A percentile compares a stretch with the other conserved stretches of the same genome.
Evolutionary conservation across 2,888 invertebrate genomes (phyloP).

Genomic region (Parasteatoda lunata): DNA sequence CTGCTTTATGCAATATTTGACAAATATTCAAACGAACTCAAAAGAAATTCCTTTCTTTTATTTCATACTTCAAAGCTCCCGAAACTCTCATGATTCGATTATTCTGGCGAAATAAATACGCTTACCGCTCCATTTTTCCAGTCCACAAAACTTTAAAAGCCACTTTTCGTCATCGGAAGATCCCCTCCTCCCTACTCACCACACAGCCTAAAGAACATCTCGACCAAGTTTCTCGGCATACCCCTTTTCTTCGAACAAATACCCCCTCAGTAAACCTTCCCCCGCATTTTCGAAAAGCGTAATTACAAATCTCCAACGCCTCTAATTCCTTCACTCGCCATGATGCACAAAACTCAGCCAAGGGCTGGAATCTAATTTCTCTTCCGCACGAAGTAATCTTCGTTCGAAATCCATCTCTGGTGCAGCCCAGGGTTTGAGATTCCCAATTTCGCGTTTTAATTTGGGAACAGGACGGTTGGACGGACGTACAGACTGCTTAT

Average conservation of each 20-base stretch:
- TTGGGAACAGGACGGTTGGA: conserved; percentile 50
- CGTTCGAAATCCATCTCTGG: conserved; percentile 41
- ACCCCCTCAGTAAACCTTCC: neutral
- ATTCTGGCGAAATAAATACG: conserved; percentile 2
- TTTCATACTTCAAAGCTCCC: too few relatives aligned
- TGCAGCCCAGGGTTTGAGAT: conserved; percentile 10
- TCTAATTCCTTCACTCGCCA: conserved; percentile 57
- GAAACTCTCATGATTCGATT: conserved; percentile 3
- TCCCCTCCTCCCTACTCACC: neutral
- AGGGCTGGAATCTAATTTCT: conserved; percentile 64
- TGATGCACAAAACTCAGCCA: conserved; percentile 40
- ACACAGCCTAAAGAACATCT: too few relatives aligned
- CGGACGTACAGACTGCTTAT: conserved; percentile 26
- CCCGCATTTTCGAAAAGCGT: conserved; percentile 32
- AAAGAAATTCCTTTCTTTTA: too few relatives aligned
- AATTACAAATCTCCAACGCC: conserved; percentile 68
- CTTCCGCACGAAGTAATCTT: conserved; percentile 67
- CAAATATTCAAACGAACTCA: too few relatives aligned
- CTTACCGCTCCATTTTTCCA: conserved; percentile 3
- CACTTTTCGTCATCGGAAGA: conserved; percentile 5
- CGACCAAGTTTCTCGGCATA: neutral
- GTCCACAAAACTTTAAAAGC: conserved; percentile 5
- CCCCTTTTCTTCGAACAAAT: neutral
- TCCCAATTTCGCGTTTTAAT: conserved; percentile 67
- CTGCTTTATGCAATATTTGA: too few relatives aligned